Base-by-base conservation (phyloP, 2,797 vertebrate genomes). In the Syngnathus rostellatus region DNA sequence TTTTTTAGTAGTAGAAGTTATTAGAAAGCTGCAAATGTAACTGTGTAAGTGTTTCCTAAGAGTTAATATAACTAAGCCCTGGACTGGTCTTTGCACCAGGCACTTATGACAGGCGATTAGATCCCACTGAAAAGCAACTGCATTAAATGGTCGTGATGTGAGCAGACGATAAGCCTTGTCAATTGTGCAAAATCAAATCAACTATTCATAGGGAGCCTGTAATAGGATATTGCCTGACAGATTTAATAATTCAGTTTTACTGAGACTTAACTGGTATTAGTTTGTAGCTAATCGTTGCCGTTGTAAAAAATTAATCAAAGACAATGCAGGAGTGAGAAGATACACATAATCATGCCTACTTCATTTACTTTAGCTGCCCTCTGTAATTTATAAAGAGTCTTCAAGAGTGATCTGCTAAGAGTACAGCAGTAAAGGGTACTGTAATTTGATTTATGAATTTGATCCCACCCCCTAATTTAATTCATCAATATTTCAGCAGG, bases 201-300 rank as follows among this genome's bases (percentile, higher is more conserved):
- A 95, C 92, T 95, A 94, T 95, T 96, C 94, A 94, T 94, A 95
- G 93, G 94, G 87, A 88, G 89, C 69, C 86, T 77, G 93, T 93
- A 94, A 96, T 85, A 76, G 92, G 93, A 95, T 94, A 93, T 89
- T 85, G 88, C 81, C 90, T 90, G 91, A 90, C 86, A 93, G 90
- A 92, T 94, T 97, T 91, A 95, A 94, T 97, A 94, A 95, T 96
- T 95, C 92, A 95, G 92, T 90, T 94, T 94, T 94, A 89, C 90
- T 78, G 80, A 85, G 89, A 84, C 91, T 92, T 93, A 91, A 89
- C 91, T 87, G 90, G 86, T 84, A 82, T 90, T 91, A 83, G 84
- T 91, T 92, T 91, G 90, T 93, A 92, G 90, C 90, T 91, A 90
- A 90, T 92, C 89, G 91, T 93, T 71, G 89, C 87, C 87, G 83